Base-by-base conservation (phyloP, 2,113 vertebrate genomes). In the Corapipo altera region DNA sequence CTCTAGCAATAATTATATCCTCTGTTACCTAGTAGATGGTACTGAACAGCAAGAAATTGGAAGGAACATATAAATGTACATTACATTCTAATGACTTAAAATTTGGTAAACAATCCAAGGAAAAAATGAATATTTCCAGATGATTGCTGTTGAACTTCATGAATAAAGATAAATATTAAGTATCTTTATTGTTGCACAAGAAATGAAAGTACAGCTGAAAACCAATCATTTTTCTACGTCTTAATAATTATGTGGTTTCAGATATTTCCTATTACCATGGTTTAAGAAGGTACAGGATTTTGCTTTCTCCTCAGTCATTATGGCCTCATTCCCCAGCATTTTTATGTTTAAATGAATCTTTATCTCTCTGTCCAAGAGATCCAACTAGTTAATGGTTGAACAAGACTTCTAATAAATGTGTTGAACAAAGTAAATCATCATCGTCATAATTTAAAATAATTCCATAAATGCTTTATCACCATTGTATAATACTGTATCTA, bases 311-410 rank as follows among this genome's bases (percentile, higher is more conserved):
- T 92, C 1, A 1, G 39, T 90, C 32, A 61, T 81, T 84, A 92
- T 71, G 78, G 39, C 58, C 11, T 92, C 62, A 62, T 90, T 93
- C 75, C 81, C 75, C 81, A 93, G 61, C 5, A 76, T 67, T 67
- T 93, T 79, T 90, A 88, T 82, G 66, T 79, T 75, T 88, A 92
- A 93, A 91, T 86, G 18, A 55, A 58, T 95, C 75, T 93, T 91
- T 76, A 91, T 96, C 59, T 93, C 81, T 94, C 81, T 92, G 23
- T 76, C 52, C 72, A 73, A 80, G 48, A 92, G 23, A 55, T 44
- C 1, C n/a, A 88, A 62, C 9, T 88, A 93, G 81, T 61, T 95
- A 96, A 91, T 76, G 59, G 65, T 82, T 69, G 58, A 91, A 88
- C 6, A 80, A 70, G 37, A 94, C 80, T 88, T 88, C 54, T 77